These are phyloP conservation scores for Tupiocoris notatus DNA, from an alignment of 2,888 invertebrate genomes.

Conservation along the genomic window DNA sequence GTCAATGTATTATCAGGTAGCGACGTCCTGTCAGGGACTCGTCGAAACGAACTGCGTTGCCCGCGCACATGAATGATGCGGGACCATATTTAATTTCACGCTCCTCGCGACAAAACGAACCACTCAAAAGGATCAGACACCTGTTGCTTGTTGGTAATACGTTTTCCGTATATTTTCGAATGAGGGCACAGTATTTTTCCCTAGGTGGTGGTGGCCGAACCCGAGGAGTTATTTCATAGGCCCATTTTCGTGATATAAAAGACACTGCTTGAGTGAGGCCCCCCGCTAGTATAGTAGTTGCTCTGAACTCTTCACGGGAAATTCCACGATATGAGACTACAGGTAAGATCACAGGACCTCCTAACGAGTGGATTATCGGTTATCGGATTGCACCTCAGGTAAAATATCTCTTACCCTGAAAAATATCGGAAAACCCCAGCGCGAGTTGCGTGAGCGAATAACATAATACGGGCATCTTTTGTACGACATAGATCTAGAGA, in stretches of 20 bases:
- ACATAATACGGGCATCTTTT: no score
- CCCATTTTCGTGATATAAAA: slow-evolving; percentile 25
- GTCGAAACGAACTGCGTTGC: not conserved
- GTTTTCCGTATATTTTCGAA: not conserved
- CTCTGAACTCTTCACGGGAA: not conserved
- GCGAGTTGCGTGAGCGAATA: no score
- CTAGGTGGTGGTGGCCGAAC: not conserved
- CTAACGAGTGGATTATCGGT: not conserved
- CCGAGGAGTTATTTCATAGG: slow-evolving; percentile 16
- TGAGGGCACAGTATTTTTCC: not conserved
- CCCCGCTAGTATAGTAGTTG: slow-evolving; percentile 6
- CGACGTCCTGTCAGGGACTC: no score
- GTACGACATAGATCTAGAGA: no score
- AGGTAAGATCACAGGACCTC: not conserved
- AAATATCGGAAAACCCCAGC: no score
- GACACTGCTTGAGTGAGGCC: not conserved
- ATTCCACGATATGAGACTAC: not conserved
- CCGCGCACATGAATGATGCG: not conserved
- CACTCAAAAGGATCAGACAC: not conserved
- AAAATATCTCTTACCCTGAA: no score
- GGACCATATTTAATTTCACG: not conserved
- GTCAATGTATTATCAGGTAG: no score
- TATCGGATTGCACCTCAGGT: not conserved
- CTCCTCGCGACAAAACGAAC: not conserved
- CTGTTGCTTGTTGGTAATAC: not conserved